Base-by-base conservation (phyloP, 2,888 invertebrate species). In the Xanthorhoe designata region DNA sequence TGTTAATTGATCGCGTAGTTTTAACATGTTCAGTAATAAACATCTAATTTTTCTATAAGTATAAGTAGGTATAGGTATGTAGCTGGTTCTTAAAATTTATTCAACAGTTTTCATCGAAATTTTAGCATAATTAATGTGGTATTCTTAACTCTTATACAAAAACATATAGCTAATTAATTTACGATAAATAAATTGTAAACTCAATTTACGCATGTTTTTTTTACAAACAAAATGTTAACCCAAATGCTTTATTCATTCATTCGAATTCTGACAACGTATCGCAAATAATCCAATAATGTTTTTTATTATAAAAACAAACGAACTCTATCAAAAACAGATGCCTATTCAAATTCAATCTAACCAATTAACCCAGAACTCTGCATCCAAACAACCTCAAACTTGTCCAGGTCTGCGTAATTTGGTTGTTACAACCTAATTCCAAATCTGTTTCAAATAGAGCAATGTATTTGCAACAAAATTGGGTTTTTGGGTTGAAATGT, bases 381-480 rank as follows among this genome's bases (percentile, higher is more conserved):
- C 49, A 51, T 49, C 32, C 54, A 68, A 52, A 42, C 54, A 50
- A 24, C 18, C 17, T 8, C 35, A 15, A 29, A 29, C 9, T 8
- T 13, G 17, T 8, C 35, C 29, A 59, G 62, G 32, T 62, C 59
- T 55, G 42, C 17, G 32, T 50, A 38, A 53, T 29, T 42, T 57
- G 61, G 66, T 58, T 55, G 19, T 55, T 73, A 81, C 75, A 85
- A 88, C 88, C 88, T 68, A 79, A 81, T 86, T 87, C 78, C 70
- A 62, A 63, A 54, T 66, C 51, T 52, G 51, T 61, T 70, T 42
- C 65, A 64, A 69, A 67, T 66, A 61, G 60, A 32, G 38, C 62
- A 61, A 65, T 49, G 64, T 65, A 69, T 74, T 73, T 74, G 62
- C 63, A 66, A 72, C 52, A 66, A 71, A 73, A 72, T 71, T 68